A percentile compares a stretch with the other conserved stretches of the same genome.
Conservation (phyloP, 2,113 vertebrate genomes). For the Aleadryas rufinucha region DNA sequence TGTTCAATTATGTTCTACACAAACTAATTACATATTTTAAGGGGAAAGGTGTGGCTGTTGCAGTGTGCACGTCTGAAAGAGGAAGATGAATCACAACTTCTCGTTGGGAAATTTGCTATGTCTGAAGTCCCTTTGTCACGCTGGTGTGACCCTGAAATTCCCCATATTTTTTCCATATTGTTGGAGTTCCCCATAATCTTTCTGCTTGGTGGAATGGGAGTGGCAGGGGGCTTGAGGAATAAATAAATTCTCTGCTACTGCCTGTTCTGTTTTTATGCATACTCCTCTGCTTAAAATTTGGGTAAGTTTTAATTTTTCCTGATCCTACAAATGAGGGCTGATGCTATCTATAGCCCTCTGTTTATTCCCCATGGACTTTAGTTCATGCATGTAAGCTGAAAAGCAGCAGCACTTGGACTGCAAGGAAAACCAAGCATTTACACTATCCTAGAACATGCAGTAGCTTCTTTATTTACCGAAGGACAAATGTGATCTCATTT, state of each 20-base stretch:
- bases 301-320: not conserved
- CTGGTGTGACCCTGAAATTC: not conserved
- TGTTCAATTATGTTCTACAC: not conserved
- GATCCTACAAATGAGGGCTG: not conserved
- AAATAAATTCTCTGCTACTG: not conserved
- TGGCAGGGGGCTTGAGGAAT: not conserved
- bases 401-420: not conserved
- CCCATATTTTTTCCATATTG: not conserved
- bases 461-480: conserved; percentile 11
- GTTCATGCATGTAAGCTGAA: not conserved
- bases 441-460: not conserved
- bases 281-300: not conserved
- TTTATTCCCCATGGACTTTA: conserved; percentile 12
- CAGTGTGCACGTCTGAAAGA: not conserved
- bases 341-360: not conserved
- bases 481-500: conserved; percentile 22
- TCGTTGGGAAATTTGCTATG: not conserved
- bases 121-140: not conserved
- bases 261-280: not conserved
- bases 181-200: not conserved
- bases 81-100: not conserved
- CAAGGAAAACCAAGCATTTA: not conserved
- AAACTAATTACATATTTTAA: not conserved
- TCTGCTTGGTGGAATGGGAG: not conserved
- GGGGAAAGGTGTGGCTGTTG: not conserved